Evolutionary conservation across 2,888 invertebrate species (phyloP).

Genomic region (Apantesis nais): DNA sequence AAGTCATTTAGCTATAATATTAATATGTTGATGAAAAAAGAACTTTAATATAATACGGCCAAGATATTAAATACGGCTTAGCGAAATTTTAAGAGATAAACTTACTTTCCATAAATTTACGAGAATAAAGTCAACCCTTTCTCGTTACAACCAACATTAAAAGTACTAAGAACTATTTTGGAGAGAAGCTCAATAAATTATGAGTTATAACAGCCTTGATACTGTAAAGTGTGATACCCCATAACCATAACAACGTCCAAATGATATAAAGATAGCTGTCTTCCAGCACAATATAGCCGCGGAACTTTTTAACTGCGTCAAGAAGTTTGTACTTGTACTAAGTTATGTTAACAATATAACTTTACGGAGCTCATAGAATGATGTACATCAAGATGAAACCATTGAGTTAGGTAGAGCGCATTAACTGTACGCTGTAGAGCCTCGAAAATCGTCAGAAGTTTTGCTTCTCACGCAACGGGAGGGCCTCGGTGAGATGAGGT

Average conservation of each 20-base stretch:
- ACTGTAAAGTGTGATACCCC: neutral
- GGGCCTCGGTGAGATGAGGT: constrained; percentile 24
- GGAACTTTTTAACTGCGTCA: constrained; percentile 20
- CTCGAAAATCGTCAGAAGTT: constrained; percentile 63
- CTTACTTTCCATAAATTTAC: neutral
- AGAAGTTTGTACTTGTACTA: constrained; percentile 11
- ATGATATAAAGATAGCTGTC: constrained; percentile 14
- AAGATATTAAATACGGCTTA: neutral
- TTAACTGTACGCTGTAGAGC: constrained; percentile 63
- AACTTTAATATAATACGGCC: neutral
- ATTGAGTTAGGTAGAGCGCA: constrained; percentile 42
- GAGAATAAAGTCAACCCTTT: neutral
- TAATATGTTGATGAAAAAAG: neutral
- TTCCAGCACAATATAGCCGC: constrained; percentile 1
- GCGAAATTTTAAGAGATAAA: neutral
- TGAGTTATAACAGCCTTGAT: neutral
- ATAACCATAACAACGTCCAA: constrained; percentile 4
- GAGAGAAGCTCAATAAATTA: neutral
- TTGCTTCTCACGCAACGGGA: constrained; percentile 62
- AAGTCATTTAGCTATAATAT: neutral
- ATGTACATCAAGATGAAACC: constrained; percentile 29
- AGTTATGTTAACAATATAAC: constrained; percentile 23
- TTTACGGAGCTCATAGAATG: constrained; percentile 24
- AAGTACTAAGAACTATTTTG: constrained; percentile 4
- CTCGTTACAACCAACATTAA: neutral